Conservation (phyloP, 2,888 invertebrate species). For the Tipula unca region DNA sequence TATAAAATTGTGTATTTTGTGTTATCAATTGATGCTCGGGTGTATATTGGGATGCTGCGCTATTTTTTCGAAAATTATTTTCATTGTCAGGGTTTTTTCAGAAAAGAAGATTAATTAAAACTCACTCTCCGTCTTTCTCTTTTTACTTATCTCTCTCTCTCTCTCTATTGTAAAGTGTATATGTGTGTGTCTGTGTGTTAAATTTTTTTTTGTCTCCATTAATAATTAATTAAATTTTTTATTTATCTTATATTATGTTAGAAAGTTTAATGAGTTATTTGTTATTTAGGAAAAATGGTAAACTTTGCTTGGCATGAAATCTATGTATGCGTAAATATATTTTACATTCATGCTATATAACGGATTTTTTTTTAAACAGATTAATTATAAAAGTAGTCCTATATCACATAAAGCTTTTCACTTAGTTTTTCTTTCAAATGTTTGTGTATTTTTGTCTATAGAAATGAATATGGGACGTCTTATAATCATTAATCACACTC, state of each 20-base stretch:
- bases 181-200: not conserved
- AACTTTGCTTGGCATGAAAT: not conserved
- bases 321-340: too few relatives aligned
- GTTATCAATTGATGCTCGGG: not conserved
- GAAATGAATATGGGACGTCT: not conserved
- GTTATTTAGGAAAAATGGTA: not conserved
- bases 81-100: not conserved
- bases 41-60: too few relatives aligned
- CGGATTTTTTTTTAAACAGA: not conserved
- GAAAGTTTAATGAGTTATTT: constrained; percentile 9
- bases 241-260: not conserved
- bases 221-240: constrained; percentile 2
- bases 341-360: not conserved
- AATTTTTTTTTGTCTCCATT: not conserved
- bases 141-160: not conserved
- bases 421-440: not conserved
- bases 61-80: not conserved
- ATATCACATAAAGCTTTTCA: not conserved
- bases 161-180: not conserved
- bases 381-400: not conserved
- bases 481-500: not conserved
- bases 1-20: not conserved
- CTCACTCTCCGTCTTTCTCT: not conserved
- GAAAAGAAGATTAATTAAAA: not conserved
- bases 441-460: not conserved